These are phyloP conservation scores for Subacronicta megacephala DNA, from an alignment of 2,888 invertebrate species.

Conservation along the genomic window DNA sequence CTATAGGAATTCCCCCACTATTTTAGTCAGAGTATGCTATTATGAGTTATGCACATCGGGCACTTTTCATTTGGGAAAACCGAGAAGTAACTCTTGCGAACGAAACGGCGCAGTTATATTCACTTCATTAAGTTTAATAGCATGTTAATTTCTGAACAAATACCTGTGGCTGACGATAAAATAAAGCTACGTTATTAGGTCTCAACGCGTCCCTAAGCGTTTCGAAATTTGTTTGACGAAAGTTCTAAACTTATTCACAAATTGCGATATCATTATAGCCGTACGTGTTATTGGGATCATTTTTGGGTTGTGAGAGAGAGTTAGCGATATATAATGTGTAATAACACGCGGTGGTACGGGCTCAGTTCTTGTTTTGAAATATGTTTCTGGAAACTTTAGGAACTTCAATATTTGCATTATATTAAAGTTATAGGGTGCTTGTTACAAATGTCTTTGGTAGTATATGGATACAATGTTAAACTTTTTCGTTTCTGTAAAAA, in stretches of 20 bases:
- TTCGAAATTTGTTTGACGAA: slow-evolving; percentile 24
- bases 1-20: no score
- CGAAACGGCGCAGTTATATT: neutral
- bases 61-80: neutral
- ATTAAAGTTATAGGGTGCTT: neutral
- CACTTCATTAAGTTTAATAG: neutral
- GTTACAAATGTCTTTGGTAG: neutral
- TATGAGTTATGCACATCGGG: no score
- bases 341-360: no score
- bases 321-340: no score
- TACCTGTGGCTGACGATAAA: slow-evolving; percentile 8
- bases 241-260: slow-evolving; percentile 23
- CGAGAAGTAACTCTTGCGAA: neutral
- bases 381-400: slow-evolving; percentile 11
- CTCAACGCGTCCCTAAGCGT: slow-evolving; percentile 2
- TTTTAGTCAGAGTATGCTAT: no score
- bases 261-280: slow-evolving; percentile 23
- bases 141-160: neutral
- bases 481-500: no score
- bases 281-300: no score
- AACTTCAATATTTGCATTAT: slow-evolving; percentile 3
- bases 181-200: neutral
- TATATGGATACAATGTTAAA: no score
- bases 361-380: no score
- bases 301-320: no score